Percentiles rank a stretch among this genome's conserved stretches.
These are phyloP conservation scores for Scolopax rusticola DNA, from an alignment of 2,797 vertebrate genomes.

Conservation along the genomic window DNA sequence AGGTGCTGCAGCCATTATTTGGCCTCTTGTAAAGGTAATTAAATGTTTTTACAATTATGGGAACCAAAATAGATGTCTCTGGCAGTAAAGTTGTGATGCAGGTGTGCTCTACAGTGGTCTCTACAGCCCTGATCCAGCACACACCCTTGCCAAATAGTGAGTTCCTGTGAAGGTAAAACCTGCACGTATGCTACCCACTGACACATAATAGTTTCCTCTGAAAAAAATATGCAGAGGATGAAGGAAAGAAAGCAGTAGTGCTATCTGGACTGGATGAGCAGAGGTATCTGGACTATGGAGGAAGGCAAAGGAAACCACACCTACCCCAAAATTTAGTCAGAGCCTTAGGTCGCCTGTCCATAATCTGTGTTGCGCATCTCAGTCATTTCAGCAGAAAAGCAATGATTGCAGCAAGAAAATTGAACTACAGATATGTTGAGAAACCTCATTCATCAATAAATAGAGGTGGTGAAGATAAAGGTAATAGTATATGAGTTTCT, in stretches of 20 bases:
- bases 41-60: neutral
- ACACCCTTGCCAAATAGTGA: neutral
- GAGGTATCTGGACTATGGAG: neutral
- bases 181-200: too few relatives aligned
- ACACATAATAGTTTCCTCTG: neutral
- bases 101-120: neutral
- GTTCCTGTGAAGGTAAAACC: neutral
- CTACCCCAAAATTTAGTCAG: neutral
- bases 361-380: neutral
- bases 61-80: neutral
- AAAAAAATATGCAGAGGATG: neutral
- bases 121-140: neutral
- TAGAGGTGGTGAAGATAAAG: neutral
- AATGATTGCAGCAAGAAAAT: neutral
- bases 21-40: rapidly evolving
- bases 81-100: neutral
- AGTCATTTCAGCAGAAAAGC: neutral
- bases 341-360: neutral
- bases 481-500: neutral
- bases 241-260: neutral
- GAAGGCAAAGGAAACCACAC: neutral
- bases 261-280: neutral
- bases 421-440: neutral
- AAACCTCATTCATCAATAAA: neutral
- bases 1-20: neutral